phyloP scores from a whole-genome alignment of 2,797 vertebrate species.

The Rhabdophis nuchalis region DNA sequence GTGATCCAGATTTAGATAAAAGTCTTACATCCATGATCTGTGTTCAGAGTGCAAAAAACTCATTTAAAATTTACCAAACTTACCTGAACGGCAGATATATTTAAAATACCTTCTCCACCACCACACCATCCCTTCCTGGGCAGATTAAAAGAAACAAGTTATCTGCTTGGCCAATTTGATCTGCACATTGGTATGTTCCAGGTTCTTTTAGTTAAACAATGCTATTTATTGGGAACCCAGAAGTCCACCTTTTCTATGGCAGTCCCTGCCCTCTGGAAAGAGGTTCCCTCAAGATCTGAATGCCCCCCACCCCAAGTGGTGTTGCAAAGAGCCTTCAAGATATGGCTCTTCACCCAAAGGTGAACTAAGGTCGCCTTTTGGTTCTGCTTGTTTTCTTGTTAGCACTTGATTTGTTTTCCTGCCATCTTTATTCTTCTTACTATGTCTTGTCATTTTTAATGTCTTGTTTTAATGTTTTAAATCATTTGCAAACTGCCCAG shows the following conservation, averaged over 20 bases:
- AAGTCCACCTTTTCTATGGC: not conserved
- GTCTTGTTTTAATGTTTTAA: not conserved
- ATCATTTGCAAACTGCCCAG: not conserved
- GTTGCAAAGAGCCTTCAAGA: not conserved
- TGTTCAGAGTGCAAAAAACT: not conserved
- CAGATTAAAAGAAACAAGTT: not conserved
- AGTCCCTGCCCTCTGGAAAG: not conserved
- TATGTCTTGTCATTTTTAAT: not conserved
- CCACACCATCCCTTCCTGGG: not conserved
- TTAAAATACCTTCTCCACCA: not conserved
- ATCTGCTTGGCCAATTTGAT: not conserved
- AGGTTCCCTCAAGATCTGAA: not conserved
- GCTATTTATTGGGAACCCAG: not conserved
- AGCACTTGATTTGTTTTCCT: not conserved
- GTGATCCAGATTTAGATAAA: not conserved
- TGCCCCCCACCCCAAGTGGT: not conserved
- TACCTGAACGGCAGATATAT: not conserved
- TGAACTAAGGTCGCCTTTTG: not conserved
- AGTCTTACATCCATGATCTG: not conserved
- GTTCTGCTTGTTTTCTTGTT: not conserved
- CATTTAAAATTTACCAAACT: not conserved
- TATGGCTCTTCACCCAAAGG: not conserved
- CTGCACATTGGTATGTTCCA: not conserved
- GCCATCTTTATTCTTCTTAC: not conserved
- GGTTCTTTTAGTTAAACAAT: not conserved